These are phyloP conservation scores for Tetropium fuscum DNA, from an alignment of 2,888 invertebrate genomes.

Conservation along the genomic window DNA sequence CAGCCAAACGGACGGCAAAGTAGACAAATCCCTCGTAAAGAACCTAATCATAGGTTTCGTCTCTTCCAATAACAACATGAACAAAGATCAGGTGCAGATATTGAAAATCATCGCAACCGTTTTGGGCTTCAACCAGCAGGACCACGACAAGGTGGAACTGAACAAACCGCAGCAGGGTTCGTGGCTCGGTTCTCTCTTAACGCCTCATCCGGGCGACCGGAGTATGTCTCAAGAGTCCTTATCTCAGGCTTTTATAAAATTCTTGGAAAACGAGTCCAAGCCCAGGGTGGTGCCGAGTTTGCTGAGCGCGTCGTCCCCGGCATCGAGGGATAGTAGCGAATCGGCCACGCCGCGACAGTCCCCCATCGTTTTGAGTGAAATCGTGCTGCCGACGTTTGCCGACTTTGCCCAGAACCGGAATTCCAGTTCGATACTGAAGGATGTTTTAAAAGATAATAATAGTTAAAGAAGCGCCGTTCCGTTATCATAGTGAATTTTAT, in stretches of 20 bases:
- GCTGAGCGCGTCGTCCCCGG: slow-evolving; percentile 52
- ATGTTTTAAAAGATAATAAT: slow-evolving; percentile 72
- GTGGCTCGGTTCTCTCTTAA: slow-evolving; percentile 61
- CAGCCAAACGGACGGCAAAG: slow-evolving; percentile 81
- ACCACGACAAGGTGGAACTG: slow-evolving; percentile 79
- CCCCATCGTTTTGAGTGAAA: slow-evolving; percentile 67
- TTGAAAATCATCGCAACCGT: slow-evolving; percentile 91
- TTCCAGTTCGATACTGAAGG: slow-evolving; percentile 73
- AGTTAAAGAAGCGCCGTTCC: slow-evolving; percentile 47
- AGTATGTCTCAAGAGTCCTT: slow-evolving; percentile 67
- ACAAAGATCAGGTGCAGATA: slow-evolving; percentile 80
- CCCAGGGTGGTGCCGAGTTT: slow-evolving; percentile 73
- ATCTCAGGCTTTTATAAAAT: slow-evolving; percentile 80
- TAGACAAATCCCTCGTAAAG: slow-evolving; percentile 90
- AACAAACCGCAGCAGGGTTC: slow-evolving; percentile 67
- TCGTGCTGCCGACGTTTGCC: slow-evolving; percentile 70
- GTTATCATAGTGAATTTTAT: too few relatives aligned
- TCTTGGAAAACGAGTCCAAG: slow-evolving; percentile 86
- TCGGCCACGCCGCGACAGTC: slow-evolving; percentile 64
- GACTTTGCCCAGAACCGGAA: slow-evolving; percentile 70
- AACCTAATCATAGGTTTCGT: slow-evolving; percentile 92
- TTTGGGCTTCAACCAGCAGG: slow-evolving; percentile 86
- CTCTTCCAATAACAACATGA: slow-evolving; percentile 69
- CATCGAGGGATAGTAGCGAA: slow-evolving; percentile 38
- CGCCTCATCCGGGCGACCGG: slow-evolving; percentile 52